A percentile compares a stretch with the other conserved stretches of the same genome.
These are phyloP conservation scores for Atrina japonica DNA, from an alignment of 2,888 invertebrate species.

Conservation along the genomic window DNA sequence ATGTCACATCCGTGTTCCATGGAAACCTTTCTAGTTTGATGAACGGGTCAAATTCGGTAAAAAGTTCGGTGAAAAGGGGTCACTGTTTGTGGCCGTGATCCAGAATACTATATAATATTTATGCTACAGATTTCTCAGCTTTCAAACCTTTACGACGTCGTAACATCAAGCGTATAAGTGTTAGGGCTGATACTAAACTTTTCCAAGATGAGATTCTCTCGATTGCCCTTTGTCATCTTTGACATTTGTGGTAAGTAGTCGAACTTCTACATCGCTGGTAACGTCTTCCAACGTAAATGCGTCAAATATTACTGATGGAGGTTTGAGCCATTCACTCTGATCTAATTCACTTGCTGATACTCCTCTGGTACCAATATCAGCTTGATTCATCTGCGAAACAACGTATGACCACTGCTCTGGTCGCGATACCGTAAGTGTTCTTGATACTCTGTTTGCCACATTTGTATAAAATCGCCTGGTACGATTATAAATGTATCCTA, in stretches of 20 bases:
- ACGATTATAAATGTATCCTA: no score
- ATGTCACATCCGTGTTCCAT: no score
- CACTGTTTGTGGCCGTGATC: no score
- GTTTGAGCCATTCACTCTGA: constrained; percentile 39
- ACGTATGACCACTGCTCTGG: constrained; percentile 52
- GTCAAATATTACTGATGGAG: not conserved
- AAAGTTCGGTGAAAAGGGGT: no score
- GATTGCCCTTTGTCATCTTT: not conserved
- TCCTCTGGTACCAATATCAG: constrained; percentile 45
- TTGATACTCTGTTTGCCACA: constrained; percentile 37
- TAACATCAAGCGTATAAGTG: not conserved
- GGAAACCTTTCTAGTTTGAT: no score
- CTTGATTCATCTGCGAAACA: constrained; percentile 38
- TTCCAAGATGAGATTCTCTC: constrained; percentile 48
- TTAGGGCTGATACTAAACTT: constrained; percentile 31
- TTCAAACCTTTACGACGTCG: not conserved
- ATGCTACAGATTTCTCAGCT: not conserved
- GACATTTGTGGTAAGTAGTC: constrained; percentile 19
- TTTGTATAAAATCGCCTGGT: constrained; percentile 48
- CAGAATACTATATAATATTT: no score
- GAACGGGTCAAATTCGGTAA: no score
- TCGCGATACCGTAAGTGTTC: constrained; percentile 16
- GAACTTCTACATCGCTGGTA: constrained; percentile 29
- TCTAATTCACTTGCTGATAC: constrained; percentile 4
- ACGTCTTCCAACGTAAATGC: constrained; percentile 23